These are phyloP conservation scores for Lucifuga dentata DNA, from an alignment of 2,113 vertebrate species.

Conservation along the genomic window DNA sequence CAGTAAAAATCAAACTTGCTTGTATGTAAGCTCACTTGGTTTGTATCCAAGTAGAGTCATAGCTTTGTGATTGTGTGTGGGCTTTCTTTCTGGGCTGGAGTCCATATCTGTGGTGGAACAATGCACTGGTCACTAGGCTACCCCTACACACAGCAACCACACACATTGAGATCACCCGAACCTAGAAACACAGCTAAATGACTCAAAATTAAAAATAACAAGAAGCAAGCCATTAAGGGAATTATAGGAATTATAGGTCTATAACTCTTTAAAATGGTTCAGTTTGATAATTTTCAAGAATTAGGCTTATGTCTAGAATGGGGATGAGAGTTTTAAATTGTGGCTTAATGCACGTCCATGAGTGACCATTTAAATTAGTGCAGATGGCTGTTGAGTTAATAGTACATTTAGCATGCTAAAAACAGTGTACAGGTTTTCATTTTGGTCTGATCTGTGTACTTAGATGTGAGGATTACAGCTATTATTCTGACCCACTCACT, in stretches of 20 bases:
- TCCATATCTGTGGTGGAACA: constrained; percentile 68
- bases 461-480: constrained; percentile 38
- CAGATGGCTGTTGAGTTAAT: constrained; percentile 42
- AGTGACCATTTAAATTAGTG: constrained; percentile 34
- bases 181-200: constrained; percentile 51
- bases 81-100: constrained; percentile 68
- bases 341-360: constrained; percentile 35
- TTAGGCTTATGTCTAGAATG: constrained; percentile 45
- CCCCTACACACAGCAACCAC: constrained; percentile 65
- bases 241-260: constrained; percentile 37
- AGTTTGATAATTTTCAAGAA: constrained; percentile 29
- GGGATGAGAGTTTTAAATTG: constrained; percentile 36
- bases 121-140: constrained; percentile 71
- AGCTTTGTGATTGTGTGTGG: constrained; percentile 71
- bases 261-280: constrained; percentile 24
- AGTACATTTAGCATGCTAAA: constrained; percentile 39
- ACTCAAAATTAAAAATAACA: constrained; percentile 44
- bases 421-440: constrained; percentile 10
- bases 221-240: constrained; percentile 55
- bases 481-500: constrained; percentile 44
- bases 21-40: constrained; percentile 64
- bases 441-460: constrained; percentile 28
- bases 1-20: constrained; percentile 63
- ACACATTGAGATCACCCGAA: constrained; percentile 52
- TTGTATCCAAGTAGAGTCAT: constrained; percentile 66